Evolutionary conservation across 2,888 invertebrate species (phyloP).

Genomic region (Helobdella robusta): DNA sequence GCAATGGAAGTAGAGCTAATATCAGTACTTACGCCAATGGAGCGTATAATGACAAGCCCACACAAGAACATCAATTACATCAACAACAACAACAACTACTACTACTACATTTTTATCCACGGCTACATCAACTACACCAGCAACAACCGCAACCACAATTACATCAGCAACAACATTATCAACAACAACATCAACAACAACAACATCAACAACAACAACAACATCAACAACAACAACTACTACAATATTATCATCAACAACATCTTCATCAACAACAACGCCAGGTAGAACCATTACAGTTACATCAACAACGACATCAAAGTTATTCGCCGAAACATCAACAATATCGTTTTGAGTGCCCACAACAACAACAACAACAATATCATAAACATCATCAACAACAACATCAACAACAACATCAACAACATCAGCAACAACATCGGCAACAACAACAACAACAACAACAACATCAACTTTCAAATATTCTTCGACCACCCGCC

Average conservation of each 20-base stretch:
- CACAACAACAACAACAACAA: neutral
- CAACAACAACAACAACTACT: too few species aligned
- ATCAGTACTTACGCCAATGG: too few species aligned
- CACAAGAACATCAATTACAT: too few species aligned
- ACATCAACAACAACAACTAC: neutral
- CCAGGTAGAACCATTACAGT: neutral
- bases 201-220: neutral
- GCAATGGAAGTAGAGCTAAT: too few species aligned
- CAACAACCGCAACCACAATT: too few species aligned
- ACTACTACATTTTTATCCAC: too few species aligned
- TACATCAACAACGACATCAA: neutral
- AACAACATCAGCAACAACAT: neutral
- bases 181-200: too few species aligned
- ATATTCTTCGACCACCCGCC: too few species aligned
- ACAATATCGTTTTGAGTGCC: neutral
- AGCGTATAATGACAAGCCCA: too few species aligned
- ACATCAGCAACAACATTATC: too few species aligned
- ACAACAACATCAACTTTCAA: neutral
- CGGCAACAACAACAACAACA: neutral
- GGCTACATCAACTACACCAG: too few species aligned
- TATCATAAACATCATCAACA: neutral
- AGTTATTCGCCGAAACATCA: neutral
- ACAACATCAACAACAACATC: neutral
- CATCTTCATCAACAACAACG: neutral
- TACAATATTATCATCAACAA: too few species aligned